phyloP scores from a whole-genome alignment of 1,140 invertebrate genomes.

The Ostrea denselamellosa region DNA sequence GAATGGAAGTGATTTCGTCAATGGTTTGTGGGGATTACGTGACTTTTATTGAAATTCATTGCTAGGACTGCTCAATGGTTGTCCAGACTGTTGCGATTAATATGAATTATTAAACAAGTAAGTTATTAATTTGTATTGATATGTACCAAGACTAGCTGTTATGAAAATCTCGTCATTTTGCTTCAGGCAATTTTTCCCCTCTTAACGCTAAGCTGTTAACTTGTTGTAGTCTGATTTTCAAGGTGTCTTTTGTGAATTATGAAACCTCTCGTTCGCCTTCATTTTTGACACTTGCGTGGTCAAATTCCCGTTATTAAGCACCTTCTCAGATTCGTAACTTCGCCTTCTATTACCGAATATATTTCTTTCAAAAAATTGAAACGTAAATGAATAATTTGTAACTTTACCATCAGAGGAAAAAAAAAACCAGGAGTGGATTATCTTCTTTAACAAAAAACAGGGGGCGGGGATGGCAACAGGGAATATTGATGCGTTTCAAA shows the following conservation, averaged over 20 bases:
- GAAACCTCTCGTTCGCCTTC: not conserved
- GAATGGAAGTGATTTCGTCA: conserved; percentile 10
- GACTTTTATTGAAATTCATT: not conserved
- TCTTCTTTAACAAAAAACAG: not conserved
- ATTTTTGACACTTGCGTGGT: too few species aligned
- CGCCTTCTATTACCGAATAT: not conserved
- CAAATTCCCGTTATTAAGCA: not conserved
- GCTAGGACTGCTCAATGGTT: not conserved
- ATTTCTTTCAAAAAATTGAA: too few species aligned
- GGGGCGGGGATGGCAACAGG: not conserved
- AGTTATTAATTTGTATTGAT: not conserved
- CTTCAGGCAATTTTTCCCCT: too few species aligned
- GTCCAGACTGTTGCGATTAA: not conserved
- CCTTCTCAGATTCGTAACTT: not conserved
- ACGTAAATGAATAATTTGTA: not conserved
- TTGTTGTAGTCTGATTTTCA: not conserved
- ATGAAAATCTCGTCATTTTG: too few species aligned
- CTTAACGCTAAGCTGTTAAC: not conserved
- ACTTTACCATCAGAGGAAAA: not conserved
- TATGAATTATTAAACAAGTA: not conserved
- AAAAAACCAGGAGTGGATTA: not conserved
- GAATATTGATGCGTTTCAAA: not conserved
- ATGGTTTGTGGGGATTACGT: not conserved
- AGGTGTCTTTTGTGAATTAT: not conserved
- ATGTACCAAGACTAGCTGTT: too few species aligned